Evolutionary conservation across 2,797 vertebrate genomes (phyloP).

Genomic region (Eulemur mongoz): DNA sequence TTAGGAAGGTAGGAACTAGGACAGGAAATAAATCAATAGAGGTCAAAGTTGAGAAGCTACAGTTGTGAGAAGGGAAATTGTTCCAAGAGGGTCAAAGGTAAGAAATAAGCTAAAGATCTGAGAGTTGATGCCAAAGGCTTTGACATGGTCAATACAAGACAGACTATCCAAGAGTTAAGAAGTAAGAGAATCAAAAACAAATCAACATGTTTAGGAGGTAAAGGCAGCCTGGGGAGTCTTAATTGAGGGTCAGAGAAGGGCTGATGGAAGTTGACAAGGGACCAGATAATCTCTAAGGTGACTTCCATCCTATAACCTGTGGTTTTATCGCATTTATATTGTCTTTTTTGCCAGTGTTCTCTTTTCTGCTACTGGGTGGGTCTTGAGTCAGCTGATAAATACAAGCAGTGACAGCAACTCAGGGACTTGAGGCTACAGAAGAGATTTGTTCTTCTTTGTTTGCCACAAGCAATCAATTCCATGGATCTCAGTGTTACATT

Average conservation of each 20-base stretch:
- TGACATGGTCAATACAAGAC: not conserved
- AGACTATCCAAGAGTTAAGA: not conserved
- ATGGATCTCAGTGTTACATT: fast-evolving
- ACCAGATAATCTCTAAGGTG: not conserved
- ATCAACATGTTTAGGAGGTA: not conserved
- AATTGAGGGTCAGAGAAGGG: not conserved
- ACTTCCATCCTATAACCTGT: not conserved
- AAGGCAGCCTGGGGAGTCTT: not conserved
- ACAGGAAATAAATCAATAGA: not conserved
- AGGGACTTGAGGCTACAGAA: fast-evolving
- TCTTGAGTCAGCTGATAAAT: not conserved
- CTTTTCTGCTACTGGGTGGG: not conserved
- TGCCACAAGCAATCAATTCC: not conserved
- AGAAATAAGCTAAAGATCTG: not conserved
- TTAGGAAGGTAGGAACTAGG: not conserved
- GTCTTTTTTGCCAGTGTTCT: not conserved
- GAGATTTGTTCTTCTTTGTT: not conserved
- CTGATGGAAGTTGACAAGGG: not conserved
- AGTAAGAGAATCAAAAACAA: not conserved
- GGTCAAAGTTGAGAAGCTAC: not conserved
- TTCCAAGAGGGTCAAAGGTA: not conserved
- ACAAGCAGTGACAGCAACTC: not conserved
- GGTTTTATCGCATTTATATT: not conserved
- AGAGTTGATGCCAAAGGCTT: not conserved
- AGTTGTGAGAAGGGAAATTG: not conserved